These are phyloP conservation scores for Spatulosminthurus flaviceps DNA, from an alignment of 2,888 invertebrate species.

Conservation along the genomic window DNA sequence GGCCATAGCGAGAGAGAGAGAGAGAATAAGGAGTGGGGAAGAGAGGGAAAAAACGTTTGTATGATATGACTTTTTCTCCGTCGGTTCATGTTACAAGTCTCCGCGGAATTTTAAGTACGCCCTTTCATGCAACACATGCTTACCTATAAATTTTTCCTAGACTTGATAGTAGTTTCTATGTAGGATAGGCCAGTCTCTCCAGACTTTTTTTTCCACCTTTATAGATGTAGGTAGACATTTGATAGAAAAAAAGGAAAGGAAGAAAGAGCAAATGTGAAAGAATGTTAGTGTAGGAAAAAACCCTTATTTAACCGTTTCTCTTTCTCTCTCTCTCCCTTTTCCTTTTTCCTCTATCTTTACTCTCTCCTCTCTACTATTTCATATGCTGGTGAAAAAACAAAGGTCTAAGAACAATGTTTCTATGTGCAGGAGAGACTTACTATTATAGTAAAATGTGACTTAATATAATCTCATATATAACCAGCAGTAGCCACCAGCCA, in stretches of 20 bases:
- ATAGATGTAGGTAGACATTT: too few species aligned
- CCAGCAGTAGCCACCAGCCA: neutral
- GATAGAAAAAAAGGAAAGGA: neutral
- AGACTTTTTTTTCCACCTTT: too few species aligned
- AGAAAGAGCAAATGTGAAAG: neutral
- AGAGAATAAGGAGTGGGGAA: neutral
- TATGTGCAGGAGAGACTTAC: too few species aligned
- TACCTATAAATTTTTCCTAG: neutral
- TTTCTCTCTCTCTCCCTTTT: neutral
- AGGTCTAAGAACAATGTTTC: neutral
- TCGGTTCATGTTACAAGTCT: slow-evolving; percentile 18
- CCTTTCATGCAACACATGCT: slow-evolving; percentile 14
- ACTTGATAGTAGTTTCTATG: too few species aligned
- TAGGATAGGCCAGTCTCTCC: too few species aligned
- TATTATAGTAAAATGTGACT: too few species aligned
- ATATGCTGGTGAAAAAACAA: neutral
- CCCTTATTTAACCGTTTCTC: slow-evolving; percentile 2
- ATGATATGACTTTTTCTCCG: neutral
- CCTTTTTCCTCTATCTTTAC: neutral
- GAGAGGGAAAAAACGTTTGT: neutral
- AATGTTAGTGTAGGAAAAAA: neutral
- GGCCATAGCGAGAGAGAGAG: too few species aligned
- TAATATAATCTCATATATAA: neutral
- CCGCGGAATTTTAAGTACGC: slow-evolving; percentile 14
- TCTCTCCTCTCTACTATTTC: neutral